Percentiles rank a stretch among this genome's conserved stretches.
phyloP scores from a whole-genome alignment of 2,888 invertebrate species.

The Troglohyphantes excavatus region DNA sequence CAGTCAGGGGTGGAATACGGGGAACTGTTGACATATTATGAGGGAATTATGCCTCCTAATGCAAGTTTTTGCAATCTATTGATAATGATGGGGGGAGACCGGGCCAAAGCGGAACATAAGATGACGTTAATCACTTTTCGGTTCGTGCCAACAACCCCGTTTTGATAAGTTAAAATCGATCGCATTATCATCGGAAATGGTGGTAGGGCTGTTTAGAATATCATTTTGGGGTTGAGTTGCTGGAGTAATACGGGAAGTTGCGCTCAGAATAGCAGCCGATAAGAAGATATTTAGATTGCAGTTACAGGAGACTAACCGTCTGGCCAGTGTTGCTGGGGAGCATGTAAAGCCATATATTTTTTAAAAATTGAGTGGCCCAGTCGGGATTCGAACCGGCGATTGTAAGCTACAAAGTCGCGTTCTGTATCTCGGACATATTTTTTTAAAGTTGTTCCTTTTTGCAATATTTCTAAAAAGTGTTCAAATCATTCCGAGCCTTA shows the following conservation, averaged over 20 bases:
- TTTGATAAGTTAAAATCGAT: constrained; percentile 40
- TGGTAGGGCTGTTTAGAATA: not conserved
- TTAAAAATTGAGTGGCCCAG: no score
- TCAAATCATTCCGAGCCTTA: no score
- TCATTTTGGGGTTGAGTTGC: not conserved
- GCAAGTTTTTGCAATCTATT: constrained; percentile 39
- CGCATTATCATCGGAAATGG: constrained; percentile 24
- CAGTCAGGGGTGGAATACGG: not conserved
- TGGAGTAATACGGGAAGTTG: not conserved
- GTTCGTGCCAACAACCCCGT: constrained; percentile 17
- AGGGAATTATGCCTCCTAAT: constrained; percentile 21
- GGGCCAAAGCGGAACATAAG: not conserved
- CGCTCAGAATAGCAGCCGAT: not conserved
- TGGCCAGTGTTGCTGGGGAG: no score
- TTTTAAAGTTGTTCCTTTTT: no score
- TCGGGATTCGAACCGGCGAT: no score
- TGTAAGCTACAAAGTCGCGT: no score
- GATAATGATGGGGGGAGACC: constrained; percentile 20
- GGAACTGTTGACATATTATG: constrained; percentile 34
- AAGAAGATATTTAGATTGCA: not conserved
- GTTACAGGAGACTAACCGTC: no score
- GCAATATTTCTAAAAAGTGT: no score
- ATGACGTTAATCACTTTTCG: constrained; percentile 50
- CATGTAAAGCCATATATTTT: no score
- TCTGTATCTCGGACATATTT: no score